These are phyloP conservation scores for Sarcophaga carnaria DNA, from an alignment of 2,888 invertebrate genomes.

Conservation along the genomic window DNA sequence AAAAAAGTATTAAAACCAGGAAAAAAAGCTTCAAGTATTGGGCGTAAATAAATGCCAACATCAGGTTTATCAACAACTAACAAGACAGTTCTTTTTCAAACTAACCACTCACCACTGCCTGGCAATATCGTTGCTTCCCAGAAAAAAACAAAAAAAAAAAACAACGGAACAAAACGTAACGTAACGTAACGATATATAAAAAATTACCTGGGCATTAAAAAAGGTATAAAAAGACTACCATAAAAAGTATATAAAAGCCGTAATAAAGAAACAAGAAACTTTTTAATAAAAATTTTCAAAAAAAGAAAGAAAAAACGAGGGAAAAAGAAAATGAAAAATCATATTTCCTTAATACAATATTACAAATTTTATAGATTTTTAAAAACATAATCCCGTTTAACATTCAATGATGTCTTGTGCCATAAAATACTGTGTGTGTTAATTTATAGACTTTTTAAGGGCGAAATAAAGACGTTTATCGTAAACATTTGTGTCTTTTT, in stretches of 20 bases:
- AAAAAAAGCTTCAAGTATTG: constrained; percentile 52
- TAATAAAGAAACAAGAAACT: not conserved
- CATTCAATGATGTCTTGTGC: not conserved
- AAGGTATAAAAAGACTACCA: not conserved
- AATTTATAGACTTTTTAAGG: too few relatives aligned
- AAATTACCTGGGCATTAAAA: not conserved
- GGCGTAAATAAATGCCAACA: constrained; percentile 68
- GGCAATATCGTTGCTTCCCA: not conserved
- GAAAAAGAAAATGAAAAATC: too few relatives aligned
- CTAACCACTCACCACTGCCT: constrained; percentile 33
- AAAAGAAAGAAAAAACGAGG: not conserved
- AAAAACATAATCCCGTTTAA: too few relatives aligned
- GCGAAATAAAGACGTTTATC: too few relatives aligned
- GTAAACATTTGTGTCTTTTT: too few relatives aligned
- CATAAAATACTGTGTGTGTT: too few relatives aligned
- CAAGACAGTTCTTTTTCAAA: constrained; percentile 46
- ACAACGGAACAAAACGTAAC: constrained; percentile 30
- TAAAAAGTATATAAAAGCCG: not conserved
- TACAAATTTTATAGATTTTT: too few relatives aligned
- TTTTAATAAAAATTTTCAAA: not conserved
- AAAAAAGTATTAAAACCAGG: too few relatives aligned
- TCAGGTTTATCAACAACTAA: constrained; percentile 64
- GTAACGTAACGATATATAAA: constrained; percentile 11
- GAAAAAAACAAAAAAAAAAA: not conserved
- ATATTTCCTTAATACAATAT: too few relatives aligned